Conservation (phyloP, 2,797 vertebrate genomes). For the Poeciliopsis infans region DNA sequence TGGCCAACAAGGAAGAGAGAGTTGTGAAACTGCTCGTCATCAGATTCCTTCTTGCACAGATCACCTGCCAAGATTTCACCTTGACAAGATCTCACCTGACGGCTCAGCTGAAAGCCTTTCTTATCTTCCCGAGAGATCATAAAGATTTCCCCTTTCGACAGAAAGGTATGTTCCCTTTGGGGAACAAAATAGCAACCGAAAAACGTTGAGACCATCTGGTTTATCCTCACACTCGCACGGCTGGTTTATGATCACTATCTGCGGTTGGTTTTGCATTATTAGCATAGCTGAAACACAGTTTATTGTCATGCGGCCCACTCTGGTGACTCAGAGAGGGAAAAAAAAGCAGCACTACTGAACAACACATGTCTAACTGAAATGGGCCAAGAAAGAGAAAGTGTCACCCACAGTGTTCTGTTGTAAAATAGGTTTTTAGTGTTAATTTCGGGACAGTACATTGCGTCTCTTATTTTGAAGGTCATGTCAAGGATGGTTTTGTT, state of each 20-base stretch:
- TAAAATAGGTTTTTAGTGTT: too few species aligned
- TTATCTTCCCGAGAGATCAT: not conserved
- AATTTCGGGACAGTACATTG: too few species aligned
- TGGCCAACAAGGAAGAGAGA: conserved; percentile 29
- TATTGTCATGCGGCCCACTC: not conserved
- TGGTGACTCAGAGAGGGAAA: conserved; percentile 1
- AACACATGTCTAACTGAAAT: not conserved
- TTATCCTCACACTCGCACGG: not conserved
- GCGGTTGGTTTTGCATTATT: conserved; percentile 1
- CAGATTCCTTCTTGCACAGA: not conserved
- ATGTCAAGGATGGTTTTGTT: too few species aligned
- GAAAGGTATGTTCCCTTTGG: not conserved
- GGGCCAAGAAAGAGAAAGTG: not conserved
- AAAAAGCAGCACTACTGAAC: not conserved
- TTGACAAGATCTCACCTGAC: conserved; percentile 17
- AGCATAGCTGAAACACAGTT: conserved; percentile 2
- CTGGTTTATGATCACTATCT: not conserved
- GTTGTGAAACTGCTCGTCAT: conserved; percentile 36
- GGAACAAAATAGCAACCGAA: not conserved
- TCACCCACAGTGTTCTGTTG: not conserved
- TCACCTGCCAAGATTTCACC: conserved; percentile 12
- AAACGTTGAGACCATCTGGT: conserved; percentile 14
- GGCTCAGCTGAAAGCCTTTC: not conserved
- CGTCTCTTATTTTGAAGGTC: too few species aligned
- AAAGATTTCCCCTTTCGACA: not conserved